phyloP scores from a whole-genome alignment of 2,113 vertebrate species.

The Chaetorhynchus papuensis region DNA sequence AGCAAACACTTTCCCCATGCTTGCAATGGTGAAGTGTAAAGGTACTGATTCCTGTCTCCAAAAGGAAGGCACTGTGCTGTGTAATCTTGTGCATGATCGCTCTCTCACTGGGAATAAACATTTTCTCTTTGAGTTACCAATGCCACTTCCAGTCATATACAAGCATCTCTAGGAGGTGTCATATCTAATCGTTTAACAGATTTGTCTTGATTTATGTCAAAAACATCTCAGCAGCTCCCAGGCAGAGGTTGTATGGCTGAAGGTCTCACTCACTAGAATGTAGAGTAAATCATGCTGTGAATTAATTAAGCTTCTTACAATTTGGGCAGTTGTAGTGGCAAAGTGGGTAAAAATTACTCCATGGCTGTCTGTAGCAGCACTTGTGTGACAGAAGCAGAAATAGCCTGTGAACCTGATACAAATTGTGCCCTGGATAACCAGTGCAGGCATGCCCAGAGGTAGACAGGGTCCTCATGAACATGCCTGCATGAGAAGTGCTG shows the following conservation, averaged over 20 bases:
- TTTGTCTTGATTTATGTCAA: not conserved
- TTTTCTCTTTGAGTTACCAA: not conserved
- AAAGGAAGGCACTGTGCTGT: not conserved
- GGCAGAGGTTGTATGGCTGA: not conserved
- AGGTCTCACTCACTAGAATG: not conserved
- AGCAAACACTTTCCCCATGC: not conserved
- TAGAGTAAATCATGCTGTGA: not conserved
- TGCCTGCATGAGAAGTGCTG: not conserved
- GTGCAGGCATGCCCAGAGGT: fast-evolving
- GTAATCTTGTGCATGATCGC: not conserved
- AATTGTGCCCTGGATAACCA: not conserved
- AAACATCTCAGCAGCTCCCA: not conserved
- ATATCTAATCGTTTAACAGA: not conserved
- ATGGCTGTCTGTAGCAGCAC: not conserved
- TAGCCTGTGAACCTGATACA: not conserved
- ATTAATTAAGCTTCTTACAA: not conserved
- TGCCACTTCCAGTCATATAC: not conserved
- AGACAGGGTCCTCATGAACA: not conserved
- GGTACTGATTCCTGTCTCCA: not conserved
- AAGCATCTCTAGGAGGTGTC: not conserved
- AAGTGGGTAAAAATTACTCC: not conserved
- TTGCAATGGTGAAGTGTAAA: not conserved
- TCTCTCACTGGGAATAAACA: not conserved
- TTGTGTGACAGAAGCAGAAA: not conserved
- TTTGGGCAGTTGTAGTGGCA: not conserved